Evolutionary conservation across 2,888 invertebrate species (phyloP).

Genomic region (Metallyticus violacea): DNA sequence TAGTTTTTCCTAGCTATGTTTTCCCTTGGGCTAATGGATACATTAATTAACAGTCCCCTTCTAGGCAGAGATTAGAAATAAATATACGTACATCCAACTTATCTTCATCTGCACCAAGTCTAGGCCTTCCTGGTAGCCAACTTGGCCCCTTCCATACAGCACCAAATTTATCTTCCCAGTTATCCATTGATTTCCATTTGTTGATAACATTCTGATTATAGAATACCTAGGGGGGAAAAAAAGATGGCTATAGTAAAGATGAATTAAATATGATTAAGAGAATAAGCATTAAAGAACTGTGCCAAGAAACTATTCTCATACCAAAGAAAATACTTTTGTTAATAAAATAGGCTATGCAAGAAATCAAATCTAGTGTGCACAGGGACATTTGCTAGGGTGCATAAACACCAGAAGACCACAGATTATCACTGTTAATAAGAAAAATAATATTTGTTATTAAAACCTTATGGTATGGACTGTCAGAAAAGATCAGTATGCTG

Average conservation of each 20-base stretch:
- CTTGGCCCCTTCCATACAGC: conserved; percentile 83
- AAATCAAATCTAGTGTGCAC: no score
- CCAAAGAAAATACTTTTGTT: no score
- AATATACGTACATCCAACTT: conserved; percentile 67
- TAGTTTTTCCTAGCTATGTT: no score
- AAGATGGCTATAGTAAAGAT: not conserved
- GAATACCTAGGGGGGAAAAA: conserved; percentile 59
- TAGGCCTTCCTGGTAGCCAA: conserved; percentile 76
- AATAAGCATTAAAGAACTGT: not conserved
- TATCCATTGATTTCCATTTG: conserved; percentile 58
- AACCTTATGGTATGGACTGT: no score
- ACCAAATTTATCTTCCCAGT: conserved; percentile 62
- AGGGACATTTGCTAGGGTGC: no score
- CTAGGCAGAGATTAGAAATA: not conserved
- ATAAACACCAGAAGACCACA: no score
- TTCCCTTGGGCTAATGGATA: no score
- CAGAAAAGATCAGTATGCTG: no score
- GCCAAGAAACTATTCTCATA: no score
- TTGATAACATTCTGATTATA: conserved; percentile 67
- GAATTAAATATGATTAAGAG: not conserved
- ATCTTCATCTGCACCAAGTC: conserved; percentile 71
- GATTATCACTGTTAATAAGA: no score
- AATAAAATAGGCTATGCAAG: no score
- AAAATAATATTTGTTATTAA: no score
- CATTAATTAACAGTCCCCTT: not conserved